Conservation (phyloP, 2,797 vertebrate species). For the Furcifer pardalis region DNA sequence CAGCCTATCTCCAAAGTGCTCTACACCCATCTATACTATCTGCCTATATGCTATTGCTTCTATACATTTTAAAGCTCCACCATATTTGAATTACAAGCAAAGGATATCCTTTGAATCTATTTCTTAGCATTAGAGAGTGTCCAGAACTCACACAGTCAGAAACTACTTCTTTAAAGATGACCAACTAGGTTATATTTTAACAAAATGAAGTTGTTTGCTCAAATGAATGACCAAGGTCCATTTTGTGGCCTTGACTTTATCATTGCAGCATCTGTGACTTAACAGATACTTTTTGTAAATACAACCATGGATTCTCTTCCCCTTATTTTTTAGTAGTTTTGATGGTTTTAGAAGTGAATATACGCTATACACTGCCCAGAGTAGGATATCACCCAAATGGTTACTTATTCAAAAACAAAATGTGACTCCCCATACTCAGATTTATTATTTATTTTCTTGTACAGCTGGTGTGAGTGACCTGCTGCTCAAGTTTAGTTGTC, state of each 20-base stretch:
- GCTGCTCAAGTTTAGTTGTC: too few relatives aligned
- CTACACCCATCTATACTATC: neutral
- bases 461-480: neutral
- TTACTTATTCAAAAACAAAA: neutral
- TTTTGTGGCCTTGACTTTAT: neutral
- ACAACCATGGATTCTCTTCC: neutral
- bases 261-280: slow-evolving; percentile 14
- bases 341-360: neutral
- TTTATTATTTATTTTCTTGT: slow-evolving; percentile 16
- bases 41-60: neutral
- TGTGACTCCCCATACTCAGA: neutral
- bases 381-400: too few relatives aligned
- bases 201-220: slow-evolving; percentile 28
- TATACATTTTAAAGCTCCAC: neutral
- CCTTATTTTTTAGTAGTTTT: neutral
- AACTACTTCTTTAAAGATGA: neutral
- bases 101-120: neutral
- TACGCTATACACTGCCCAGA: neutral
- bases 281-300: neutral
- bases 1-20: neutral
- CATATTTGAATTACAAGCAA: neutral
- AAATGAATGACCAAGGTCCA: slow-evolving; percentile 38
- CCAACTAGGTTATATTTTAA: slow-evolving; percentile 34
- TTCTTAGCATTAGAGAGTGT: neutral
- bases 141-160: neutral